phyloP scores from a whole-genome alignment of 2,888 invertebrate genomes.

The Anorthoa munda region DNA sequence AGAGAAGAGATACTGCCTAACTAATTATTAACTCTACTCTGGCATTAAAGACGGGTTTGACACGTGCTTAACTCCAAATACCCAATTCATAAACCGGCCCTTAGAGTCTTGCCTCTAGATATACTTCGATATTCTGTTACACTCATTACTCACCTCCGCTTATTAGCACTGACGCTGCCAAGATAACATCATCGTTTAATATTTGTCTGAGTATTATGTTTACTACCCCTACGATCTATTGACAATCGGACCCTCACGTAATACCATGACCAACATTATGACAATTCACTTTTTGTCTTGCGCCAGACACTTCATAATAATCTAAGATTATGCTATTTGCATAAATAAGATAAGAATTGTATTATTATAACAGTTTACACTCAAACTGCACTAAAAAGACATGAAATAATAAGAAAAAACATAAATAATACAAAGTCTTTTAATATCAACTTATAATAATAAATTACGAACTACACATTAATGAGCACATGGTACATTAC shows the following conservation, averaged over 20 bases:
- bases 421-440: constrained; percentile 19
- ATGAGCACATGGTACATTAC: constrained; percentile 34
- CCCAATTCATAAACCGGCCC: no score
- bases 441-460: constrained; percentile 33
- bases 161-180: background rate
- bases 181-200: no score
- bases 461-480: constrained; percentile 22
- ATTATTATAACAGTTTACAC: background rate
- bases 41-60: no score
- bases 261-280: background rate
- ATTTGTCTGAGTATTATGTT: background rate
- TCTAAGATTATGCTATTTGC: constrained; percentile 22
- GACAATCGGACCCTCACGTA: no score
- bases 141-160: background rate
- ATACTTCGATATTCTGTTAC: background rate
- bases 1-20: no score
- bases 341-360: background rate
- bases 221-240: background rate
- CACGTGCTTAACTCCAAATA: no score
- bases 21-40: no score
- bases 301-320: background rate
- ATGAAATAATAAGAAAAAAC: constrained; percentile 16
- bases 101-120: background rate
- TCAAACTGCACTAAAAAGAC: background rate
- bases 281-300: background rate